A percentile compares a stretch with the other conserved stretches of the same genome.
These are phyloP conservation scores for Drosophila austrosaltans DNA, from an alignment of 2,888 invertebrate species.

Conservation along the genomic window DNA sequence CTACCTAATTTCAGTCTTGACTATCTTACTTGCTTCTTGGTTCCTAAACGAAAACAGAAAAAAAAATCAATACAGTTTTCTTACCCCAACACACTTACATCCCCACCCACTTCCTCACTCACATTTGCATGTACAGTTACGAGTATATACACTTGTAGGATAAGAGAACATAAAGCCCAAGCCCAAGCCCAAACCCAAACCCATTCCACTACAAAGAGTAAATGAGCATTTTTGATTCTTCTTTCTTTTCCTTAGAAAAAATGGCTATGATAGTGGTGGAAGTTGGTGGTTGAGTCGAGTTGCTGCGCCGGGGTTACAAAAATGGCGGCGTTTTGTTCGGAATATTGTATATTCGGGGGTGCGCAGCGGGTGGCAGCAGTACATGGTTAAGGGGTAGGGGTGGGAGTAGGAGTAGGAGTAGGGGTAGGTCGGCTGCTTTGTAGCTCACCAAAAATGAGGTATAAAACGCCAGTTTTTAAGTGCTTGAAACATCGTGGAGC, in stretches of 20 bases:
- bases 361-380: slow-evolving; percentile 18
- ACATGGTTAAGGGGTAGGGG: neutral
- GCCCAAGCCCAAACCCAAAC: neutral
- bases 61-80: slow-evolving; percentile 5
- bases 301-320: slow-evolving; percentile 20
- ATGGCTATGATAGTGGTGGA: slow-evolving; percentile 25
- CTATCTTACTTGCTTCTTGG: neutral
- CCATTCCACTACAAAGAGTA: slow-evolving; percentile 16
- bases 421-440: slow-evolving; percentile 7
- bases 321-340: slow-evolving; percentile 45
- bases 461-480: slow-evolving; percentile 27
- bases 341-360: slow-evolving; percentile 16
- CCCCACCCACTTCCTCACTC: neutral
- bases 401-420: slow-evolving; percentile 26
- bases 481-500: slow-evolving; percentile 16
- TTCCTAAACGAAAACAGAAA: neutral
- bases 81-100: neutral
- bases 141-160: slow-evolving; percentile 10
- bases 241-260: slow-evolving; percentile 16
- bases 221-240: slow-evolving; percentile 19
- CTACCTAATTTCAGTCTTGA: neutral
- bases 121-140: neutral
- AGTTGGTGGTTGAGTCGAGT: slow-evolving; percentile 18
- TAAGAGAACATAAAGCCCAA: slow-evolving; percentile 2
- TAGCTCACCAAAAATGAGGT: slow-evolving; percentile 29